phyloP scores from a whole-genome alignment of 2,797 vertebrate species.

The Pempheris klunzingeri region DNA sequence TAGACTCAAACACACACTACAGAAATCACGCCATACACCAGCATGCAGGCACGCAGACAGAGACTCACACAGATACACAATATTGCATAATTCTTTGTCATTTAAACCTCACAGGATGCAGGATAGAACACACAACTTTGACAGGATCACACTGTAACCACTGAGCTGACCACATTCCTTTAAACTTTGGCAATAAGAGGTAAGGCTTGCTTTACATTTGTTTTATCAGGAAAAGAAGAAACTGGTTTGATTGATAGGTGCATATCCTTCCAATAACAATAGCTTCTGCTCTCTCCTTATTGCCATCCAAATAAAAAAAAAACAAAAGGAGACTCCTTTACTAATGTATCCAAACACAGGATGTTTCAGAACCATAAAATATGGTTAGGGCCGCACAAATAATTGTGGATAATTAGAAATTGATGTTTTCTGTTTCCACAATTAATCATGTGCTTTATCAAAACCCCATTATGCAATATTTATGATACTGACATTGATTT shows the following conservation, averaged over 20 bases:
- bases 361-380: conserved; percentile 17
- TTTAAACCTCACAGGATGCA: conserved; percentile 9
- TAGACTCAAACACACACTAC: conserved; percentile 51
- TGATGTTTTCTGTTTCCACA: conserved; percentile 40
- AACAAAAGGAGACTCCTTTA: conserved; percentile 17
- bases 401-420: conserved; percentile 44
- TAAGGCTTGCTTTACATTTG: conserved; percentile 24
- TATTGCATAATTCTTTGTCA: conserved; percentile 24
- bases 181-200: conserved; percentile 11
- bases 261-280: conserved; percentile 5
- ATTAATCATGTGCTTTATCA: conserved; percentile 37
- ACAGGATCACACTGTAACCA: not conserved
- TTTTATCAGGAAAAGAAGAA: conserved; percentile 17
- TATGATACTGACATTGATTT: conserved; percentile 35
- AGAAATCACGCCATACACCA: conserved; percentile 31
- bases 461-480: conserved; percentile 30
- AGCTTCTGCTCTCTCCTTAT: not conserved
- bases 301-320: conserved; percentile 12
- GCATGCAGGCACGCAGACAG: not conserved
- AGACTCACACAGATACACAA: conserved; percentile 26
- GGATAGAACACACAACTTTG: not conserved
- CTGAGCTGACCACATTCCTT: conserved; percentile 2
- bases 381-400: conserved; percentile 8
- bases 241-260: not conserved
- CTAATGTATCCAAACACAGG: conserved; percentile 17